phyloP scores from a whole-genome alignment of 2,797 vertebrate genomes.

The Mastacembelus armatus region DNA sequence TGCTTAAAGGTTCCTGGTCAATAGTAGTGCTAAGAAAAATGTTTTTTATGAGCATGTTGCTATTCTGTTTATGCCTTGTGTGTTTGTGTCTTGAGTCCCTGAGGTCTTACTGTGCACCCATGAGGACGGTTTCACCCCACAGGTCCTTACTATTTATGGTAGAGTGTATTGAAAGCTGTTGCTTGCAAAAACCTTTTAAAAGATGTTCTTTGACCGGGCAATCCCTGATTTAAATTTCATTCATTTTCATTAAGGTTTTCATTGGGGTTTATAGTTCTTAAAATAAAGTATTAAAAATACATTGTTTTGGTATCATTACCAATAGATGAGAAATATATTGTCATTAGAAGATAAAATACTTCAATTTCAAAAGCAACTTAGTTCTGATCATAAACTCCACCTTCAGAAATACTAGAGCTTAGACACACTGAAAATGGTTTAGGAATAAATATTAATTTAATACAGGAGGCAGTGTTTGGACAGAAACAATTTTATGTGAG shows the following conservation, averaged over 20 bases:
- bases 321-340: too few relatives aligned
- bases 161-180: too few relatives aligned
- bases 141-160: too few relatives aligned
- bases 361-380: background rate
- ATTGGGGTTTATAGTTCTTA: background rate
- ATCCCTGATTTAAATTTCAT: background rate
- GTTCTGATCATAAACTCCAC: background rate
- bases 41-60: too few relatives aligned
- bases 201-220: background rate
- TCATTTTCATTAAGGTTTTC: too few relatives aligned
- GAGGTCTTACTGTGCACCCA: too few relatives aligned
- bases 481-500: constrained; percentile 18
- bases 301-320: background rate
- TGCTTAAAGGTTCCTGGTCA: background rate
- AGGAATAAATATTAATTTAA: constrained; percentile 20
- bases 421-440: background rate
- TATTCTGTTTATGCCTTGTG: too few relatives aligned
- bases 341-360: background rate
- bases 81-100: too few relatives aligned
- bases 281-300: background rate
- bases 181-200: too few relatives aligned
- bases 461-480: constrained; percentile 13
- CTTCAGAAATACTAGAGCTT: too few relatives aligned
- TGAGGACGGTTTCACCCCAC: too few relatives aligned
- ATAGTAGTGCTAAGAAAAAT: too few relatives aligned